These are phyloP conservation scores for Daphoenositta chrysoptera DNA, from an alignment of 2,113 vertebrate genomes.

Conservation along the genomic window DNA sequence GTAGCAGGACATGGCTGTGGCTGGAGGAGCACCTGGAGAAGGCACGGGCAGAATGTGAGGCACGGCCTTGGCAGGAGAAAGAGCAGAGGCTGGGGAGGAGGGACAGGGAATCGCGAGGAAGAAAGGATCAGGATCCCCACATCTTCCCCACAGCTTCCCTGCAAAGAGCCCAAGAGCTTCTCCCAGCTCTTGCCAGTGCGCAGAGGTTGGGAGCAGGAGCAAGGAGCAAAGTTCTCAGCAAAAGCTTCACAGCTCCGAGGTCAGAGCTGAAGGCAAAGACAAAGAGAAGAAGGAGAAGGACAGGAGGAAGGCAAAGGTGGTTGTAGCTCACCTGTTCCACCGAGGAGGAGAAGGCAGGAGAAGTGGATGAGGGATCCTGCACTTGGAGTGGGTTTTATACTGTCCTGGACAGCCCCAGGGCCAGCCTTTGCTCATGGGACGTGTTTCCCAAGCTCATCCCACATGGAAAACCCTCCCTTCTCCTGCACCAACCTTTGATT, in stretches of 20 bases:
- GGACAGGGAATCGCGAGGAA: accelerated
- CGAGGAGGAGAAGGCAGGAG: background rate
- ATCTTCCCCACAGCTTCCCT: accelerated
- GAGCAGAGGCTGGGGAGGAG: too few species aligned
- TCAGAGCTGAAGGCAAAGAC: background rate
- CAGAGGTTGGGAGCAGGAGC: background rate
- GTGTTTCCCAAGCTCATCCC: background rate
- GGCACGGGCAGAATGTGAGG: background rate
- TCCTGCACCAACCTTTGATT: background rate
- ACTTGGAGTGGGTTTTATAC: background rate
- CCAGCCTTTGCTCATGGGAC: background rate
- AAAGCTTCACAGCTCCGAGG: accelerated
- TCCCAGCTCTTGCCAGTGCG: background rate
- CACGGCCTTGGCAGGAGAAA: background rate
- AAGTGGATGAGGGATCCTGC: background rate
- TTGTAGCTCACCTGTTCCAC: background rate
- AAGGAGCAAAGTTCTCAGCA: background rate
- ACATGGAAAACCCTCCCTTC: background rate
- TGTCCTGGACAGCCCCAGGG: background rate
- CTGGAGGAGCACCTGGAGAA: background rate
- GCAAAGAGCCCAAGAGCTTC: background rate
- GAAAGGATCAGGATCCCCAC: accelerated
- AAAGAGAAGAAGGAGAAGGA: background rate
- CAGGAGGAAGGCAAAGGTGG: background rate
- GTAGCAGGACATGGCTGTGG: background rate